Evolutionary conservation across 2,113 vertebrate species (phyloP), one percentile per base, ranked within the genome.

Genomic region (Helogale parvula): DNA sequence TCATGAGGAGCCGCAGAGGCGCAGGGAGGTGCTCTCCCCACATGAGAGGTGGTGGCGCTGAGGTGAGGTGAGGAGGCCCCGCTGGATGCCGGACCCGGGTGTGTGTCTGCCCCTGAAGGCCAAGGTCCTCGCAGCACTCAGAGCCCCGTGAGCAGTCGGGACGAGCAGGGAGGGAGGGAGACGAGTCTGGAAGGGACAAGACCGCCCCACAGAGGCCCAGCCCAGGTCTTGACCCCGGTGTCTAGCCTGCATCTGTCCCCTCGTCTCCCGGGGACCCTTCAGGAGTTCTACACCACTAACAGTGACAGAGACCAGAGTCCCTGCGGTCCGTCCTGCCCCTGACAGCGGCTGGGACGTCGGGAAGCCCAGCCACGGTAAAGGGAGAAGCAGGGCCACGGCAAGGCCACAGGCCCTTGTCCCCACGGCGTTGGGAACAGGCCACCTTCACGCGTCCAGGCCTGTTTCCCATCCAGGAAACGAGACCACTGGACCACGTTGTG

Each of bases 261-360:
- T 0, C 5, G 3, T 57, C 33, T 47, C 60, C n/a, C 15, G 33
- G 25, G 66, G 19, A 8, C 52, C 68, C 63, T 25, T 65, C 1
- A 4, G 50, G 25, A 72, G 14, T 11, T 8, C 23, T 16, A 14
- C 23, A 21, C 38, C 38, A 31, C 35, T 33, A 38, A 10, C 3
- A 17, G 71, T 54, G 41, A 23, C 23, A 69, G 88, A 33, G 35
- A 60, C 63, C 38, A 52, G 7, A 8, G 29, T 29, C 80, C 0
- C 0, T 63, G 66, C 1, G 0, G 33, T 33, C 45, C 72, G 2
- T 23, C 72, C 45, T 13, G 38, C 54, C 54, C 68, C 35, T 11
- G n/a, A 21, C 1, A 0, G 7, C 2, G 1, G 57, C n/a, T 1
- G 4, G 19, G 71, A 79, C 6, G 1, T 3, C 3, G 0, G 71